Base-by-base conservation (phyloP, 2,888 invertebrate genomes). In the Scotopteryx bipunctaria region DNA sequence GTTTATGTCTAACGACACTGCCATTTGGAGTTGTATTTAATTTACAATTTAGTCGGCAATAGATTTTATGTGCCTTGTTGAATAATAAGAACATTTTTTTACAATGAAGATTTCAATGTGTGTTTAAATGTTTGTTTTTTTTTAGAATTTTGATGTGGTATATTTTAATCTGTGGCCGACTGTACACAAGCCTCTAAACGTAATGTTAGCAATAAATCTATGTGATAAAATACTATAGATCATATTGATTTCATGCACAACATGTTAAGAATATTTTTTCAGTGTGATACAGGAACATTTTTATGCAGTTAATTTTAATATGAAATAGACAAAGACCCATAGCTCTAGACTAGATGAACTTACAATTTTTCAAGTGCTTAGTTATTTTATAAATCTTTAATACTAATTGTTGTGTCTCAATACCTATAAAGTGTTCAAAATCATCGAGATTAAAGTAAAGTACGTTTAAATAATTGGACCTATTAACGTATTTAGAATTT, bases 151-250 rank as follows among this genome's bases (percentile, higher is more conserved):
- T 27, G 42, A 52, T 43, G 42, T 53, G 41, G 47, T 56, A 32
- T 47, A 55, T 44, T 54, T 48, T 42, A 52, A 45, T 43, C 44
- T 47, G 5, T 23, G 49, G 54, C 47, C 52, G 57, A 43, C 50
- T 46, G 61, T 58, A 56, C 63, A 43, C 53, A 63, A 66, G 71
- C 71, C 69, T 75, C 76, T 69, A 75, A 70, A 65, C 69, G 70
- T 77, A 83, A 70, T 75, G 64, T 78, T 84, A 89, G 89, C 88
- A 87, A 87, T 89, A 87, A 85, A 73, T 51, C 65, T 79, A 81
- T 87, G 86, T 87, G 88, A 88, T 88, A 87, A 80, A 78, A 71
- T 57, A 69, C 56, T 69, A 61, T 72, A 69, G 66, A 69, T 27
- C 61, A 61, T 63, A 69, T 76, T 76, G 60, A 69, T 76, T 78